These are phyloP conservation scores for Schrankia costaestrigalis DNA, from an alignment of 2,888 invertebrate species.

Conservation along the genomic window DNA sequence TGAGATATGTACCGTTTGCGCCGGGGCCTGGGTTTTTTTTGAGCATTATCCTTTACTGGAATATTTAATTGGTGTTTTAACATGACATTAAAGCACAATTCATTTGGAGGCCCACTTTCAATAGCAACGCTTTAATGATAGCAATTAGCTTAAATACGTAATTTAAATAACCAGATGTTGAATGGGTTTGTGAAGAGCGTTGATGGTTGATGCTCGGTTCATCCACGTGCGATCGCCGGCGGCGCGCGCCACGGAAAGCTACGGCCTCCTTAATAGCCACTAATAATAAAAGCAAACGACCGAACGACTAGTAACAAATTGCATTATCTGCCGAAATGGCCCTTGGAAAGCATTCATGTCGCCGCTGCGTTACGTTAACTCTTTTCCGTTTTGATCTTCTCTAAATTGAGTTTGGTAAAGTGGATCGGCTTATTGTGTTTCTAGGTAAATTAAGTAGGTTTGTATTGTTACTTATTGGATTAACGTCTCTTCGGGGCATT, in stretches of 20 bases:
- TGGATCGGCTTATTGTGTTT: conserved; percentile 27
- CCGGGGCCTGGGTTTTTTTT: too few species aligned
- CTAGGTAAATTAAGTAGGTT: conserved; percentile 25
- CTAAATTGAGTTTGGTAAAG: conserved; percentile 39
- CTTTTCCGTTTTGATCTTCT: conserved; percentile 44
- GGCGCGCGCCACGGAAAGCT: conserved; percentile 31
- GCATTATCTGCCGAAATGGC: conserved; percentile 62
- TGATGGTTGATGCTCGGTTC: conserved; percentile 18
- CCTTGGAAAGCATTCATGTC: conserved; percentile 52
- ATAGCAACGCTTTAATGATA: conserved; percentile 49
- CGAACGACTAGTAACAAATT: conserved; percentile 67
- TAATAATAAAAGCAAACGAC: conserved; percentile 67
- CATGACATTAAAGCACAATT: conserved; percentile 47
- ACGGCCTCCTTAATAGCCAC: conserved; percentile 54
- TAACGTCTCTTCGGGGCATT: conserved; percentile 17
- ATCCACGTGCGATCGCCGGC: conserved; percentile 41
- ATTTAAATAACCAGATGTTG: conserved; percentile 60
- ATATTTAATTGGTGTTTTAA: conserved; percentile 37
- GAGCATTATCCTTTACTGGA: too few species aligned
- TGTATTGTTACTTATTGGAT: conserved; percentile 24
- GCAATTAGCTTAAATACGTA: conserved; percentile 61
- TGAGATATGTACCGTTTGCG: too few species aligned
- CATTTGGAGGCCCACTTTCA: conserved; percentile 46
- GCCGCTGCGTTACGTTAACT: conserved; percentile 44
- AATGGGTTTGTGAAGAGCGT: conserved; percentile 36